Evolutionary conservation across 2,888 invertebrate species (phyloP).

Genomic region (Lacanobia oleracea): DNA sequence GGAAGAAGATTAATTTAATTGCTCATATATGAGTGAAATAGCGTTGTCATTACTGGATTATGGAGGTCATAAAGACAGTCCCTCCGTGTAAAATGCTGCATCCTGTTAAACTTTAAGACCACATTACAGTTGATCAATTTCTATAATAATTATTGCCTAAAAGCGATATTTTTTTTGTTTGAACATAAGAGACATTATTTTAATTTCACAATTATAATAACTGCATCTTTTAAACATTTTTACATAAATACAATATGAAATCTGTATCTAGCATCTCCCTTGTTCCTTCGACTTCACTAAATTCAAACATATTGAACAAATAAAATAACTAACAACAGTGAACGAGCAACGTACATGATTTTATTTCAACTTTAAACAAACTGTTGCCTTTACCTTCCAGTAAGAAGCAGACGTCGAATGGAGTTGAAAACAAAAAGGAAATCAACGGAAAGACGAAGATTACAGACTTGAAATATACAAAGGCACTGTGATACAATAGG

Average conservation of each 20-base stretch:
- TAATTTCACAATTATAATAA: not conserved
- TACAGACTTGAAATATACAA: slow-evolving; percentile 52
- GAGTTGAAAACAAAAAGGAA: slow-evolving; percentile 52
- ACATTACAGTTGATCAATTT: not conserved
- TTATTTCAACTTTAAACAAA: slow-evolving; percentile 55
- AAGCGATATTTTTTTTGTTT: not conserved
- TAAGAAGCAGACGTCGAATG: slow-evolving; percentile 50
- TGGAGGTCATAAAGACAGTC: too few species aligned
- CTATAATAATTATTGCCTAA: not conserved
- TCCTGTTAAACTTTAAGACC: not conserved
- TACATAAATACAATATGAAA: not conserved
- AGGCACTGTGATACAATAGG: slow-evolving; percentile 36
- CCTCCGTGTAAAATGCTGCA: too few species aligned
- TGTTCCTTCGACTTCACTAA: not conserved
- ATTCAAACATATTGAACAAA: slow-evolving; percentile 46
- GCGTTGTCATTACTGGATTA: too few species aligned
- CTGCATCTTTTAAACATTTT: not conserved
- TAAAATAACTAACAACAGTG: slow-evolving; percentile 38
- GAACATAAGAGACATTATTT: too few species aligned
- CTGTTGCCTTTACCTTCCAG: slow-evolving; percentile 52
- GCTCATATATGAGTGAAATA: too few species aligned
- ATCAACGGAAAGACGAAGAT: slow-evolving; percentile 36
- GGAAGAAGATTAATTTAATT: too few species aligned
- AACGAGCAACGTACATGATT: slow-evolving; percentile 50
- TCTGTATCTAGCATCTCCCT: not conserved